A percentile compares a stretch with the other conserved stretches of the same genome.
phyloP scores from a whole-genome alignment of 2,113 vertebrate genomes.

The Oreotrochilus melanogaster region DNA sequence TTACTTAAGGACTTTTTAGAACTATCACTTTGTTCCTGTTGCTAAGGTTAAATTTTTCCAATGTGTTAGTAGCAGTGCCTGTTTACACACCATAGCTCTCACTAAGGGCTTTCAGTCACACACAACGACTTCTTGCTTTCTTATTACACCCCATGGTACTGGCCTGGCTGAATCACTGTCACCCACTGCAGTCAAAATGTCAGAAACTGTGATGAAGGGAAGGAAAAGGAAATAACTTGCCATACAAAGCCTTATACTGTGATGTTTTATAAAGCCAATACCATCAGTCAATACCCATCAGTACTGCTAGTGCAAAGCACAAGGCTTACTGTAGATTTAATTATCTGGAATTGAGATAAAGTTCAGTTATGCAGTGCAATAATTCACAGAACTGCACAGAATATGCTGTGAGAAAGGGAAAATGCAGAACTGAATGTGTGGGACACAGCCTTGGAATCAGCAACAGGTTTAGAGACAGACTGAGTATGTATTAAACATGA shows the following conservation, averaged over 20 bases:
- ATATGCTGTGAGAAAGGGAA: neutral
- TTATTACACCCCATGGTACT: neutral
- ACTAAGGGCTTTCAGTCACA: slow-evolving; percentile 14
- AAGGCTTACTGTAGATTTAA: slow-evolving; percentile 44
- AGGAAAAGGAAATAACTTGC: neutral
- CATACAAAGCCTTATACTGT: neutral
- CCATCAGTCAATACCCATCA: slow-evolving; percentile 10
- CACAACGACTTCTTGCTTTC: neutral
- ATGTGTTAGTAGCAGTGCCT: neutral
- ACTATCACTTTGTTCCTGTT: neutral
- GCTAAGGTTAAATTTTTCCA: neutral
- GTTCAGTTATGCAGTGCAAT: neutral
- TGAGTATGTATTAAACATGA: neutral
- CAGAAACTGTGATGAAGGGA: neutral
- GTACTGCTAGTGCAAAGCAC: neutral
- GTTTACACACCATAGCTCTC: neutral
- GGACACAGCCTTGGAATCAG: neutral
- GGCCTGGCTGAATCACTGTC: neutral
- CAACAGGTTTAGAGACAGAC: neutral
- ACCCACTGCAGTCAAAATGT: slow-evolving; percentile 16
- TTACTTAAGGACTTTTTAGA: neutral
- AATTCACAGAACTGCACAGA: neutral
- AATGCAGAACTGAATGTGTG: neutral
- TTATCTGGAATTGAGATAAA: slow-evolving; percentile 37
- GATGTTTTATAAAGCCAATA: neutral